Conservation (phyloP, 2,113 vertebrate genomes). For the Myotis davidii region DNA sequence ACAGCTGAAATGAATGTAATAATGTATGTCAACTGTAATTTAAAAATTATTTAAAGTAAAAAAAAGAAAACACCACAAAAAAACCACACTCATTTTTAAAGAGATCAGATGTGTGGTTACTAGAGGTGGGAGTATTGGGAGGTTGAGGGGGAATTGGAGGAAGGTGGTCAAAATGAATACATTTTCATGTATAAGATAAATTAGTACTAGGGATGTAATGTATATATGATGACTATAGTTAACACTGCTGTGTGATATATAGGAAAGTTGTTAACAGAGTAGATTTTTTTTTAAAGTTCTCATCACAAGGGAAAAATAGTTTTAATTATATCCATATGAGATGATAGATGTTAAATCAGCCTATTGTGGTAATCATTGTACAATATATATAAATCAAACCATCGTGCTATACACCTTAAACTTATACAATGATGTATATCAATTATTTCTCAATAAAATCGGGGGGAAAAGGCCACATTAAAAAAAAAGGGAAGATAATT, state of each 20-base stretch:
- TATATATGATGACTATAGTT: not conserved
- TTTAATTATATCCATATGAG: not conserved
- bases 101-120: not conserved
- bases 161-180: not conserved
- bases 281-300: not conserved
- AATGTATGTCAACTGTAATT: not conserved
- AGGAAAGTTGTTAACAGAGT: not conserved
- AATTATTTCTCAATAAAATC: not conserved
- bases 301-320: not conserved
- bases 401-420: not conserved
- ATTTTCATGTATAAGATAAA: not conserved
- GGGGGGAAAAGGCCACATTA: not conserved
- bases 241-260: not conserved
- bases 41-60: not conserved
- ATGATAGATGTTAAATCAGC: not conserved
- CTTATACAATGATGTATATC: not conserved
- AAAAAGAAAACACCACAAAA: not conserved
- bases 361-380: not conserved
- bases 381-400: not conserved
- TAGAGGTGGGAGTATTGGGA: not conserved
- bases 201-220: not conserved
- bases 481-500: not conserved
- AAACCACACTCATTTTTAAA: not conserved
- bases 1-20: not conserved
- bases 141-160: not conserved